Base-by-base conservation (phyloP, 2,888 invertebrate species). In the Macrophya annulata region DNA sequence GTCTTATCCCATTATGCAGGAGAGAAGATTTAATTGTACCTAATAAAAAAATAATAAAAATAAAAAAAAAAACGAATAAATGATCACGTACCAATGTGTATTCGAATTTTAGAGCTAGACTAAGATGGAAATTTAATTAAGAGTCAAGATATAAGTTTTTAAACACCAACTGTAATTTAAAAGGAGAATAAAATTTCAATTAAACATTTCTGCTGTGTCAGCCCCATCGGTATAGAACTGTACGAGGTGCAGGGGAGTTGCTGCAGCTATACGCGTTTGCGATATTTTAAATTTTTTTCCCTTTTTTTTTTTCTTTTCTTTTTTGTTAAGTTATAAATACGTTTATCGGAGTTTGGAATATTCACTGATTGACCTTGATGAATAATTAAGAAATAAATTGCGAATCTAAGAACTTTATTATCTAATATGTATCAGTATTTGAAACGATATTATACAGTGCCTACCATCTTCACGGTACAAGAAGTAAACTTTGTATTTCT, bases 1-100 rank as follows among this genome's bases (percentile, higher is more conserved):
- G 59, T 21, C 62, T 81, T 21, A 59, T 81, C 43, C 59, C 43
- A 17, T 77, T 55, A 17, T 77, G 77, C 31, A 10, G 2, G 25
- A 15, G 21, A 68, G n/a, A 40, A 62, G 81, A 62, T 81, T 81
- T 81, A 81, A 81, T 81, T 81, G 62, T 43, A 81, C 81, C 21
- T 62, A 62, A 81, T 62, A 59, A 81, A 59, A 81, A 81, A 62
- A 37, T 25, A 81, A 31, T 31, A 31, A 31, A 45, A 81, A n/a
- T n/a, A n/a, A n/a, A n/a, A n/a, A n/a, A n/a, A n/a, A n/a, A n/a
- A n/a, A n/a, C n/a, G n/a, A n/a, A n/a, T n/a, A n/a, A n/a, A 62
- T 43, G 81, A 81, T 81, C 43, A 62, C 62, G 59, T 59, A 51
- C 81, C 59, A 43, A 62, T 62, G 43, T 55, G 21, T 43, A 62